These are phyloP conservation scores for Gastrophryne carolinensis DNA, from an alignment of 2,797 vertebrate species.

Conservation along the genomic window DNA sequence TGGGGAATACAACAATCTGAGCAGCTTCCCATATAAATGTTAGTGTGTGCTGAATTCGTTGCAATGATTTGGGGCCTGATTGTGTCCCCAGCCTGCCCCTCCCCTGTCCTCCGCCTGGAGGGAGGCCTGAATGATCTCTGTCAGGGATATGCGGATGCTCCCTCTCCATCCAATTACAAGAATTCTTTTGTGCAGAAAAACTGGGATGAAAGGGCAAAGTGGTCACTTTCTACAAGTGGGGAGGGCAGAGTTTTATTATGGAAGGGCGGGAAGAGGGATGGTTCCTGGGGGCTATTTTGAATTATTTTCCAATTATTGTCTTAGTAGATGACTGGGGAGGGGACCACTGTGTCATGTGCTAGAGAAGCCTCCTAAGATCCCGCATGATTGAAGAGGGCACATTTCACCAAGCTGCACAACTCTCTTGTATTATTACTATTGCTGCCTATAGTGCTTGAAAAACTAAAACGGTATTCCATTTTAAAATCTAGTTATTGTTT, in stretches of 20 bases:
- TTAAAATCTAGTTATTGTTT: too few species aligned
- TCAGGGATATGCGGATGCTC: neutral
- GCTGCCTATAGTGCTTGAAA: too few species aligned
- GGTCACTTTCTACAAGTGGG: conserved; percentile 10
- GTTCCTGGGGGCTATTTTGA: neutral
- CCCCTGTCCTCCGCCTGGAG: neutral
- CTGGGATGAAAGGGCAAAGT: neutral
- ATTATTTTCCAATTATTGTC: conserved; percentile 30
- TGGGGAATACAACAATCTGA: too few species aligned
- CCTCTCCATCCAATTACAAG: neutral
- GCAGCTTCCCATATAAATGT: too few species aligned
- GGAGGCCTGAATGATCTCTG: conserved; percentile 23
- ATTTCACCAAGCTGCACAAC: too few species aligned
- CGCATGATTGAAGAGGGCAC: too few species aligned
- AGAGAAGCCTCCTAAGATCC: neutral
- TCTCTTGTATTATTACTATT: too few species aligned
- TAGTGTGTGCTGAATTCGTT: conserved; percentile 49
- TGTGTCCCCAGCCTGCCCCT: neutral
- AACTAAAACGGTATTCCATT: too few species aligned
- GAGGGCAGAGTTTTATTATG: accelerated
- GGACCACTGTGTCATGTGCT: neutral
- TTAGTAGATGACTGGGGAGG: neutral
- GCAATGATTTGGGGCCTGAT: conserved; percentile 50
- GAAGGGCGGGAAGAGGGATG: neutral
- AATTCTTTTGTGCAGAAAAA: neutral